Evolutionary conservation across 2,113 vertebrate species (phyloP), one percentile per base, ranked within the genome.

Genomic region (Nerophis lumbriciformis): DNA sequence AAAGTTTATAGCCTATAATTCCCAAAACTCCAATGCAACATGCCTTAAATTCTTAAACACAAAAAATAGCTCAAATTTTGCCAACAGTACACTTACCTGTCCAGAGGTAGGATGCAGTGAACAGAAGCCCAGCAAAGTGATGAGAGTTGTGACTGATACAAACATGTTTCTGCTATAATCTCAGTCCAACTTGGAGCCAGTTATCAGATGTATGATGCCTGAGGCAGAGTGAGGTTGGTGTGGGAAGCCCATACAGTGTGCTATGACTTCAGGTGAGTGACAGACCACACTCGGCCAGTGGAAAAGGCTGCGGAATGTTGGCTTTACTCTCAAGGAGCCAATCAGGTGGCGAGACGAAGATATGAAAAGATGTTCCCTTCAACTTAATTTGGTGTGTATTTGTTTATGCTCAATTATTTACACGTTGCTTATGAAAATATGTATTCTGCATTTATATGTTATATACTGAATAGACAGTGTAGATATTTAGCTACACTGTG

Each of bases 71-170:
- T 9, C n/a, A 57, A 8, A 39, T 16, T 39, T 42, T 42, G 8
- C 50, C 42, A 36, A 45, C 21, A 15, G 48, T 52, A 15, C 60
- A 78, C 90, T 81, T 84, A 91, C 90, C 88, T 91, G 88, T 73
- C 83, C 86, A 67, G 49, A 73, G 10, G 73, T 54, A 64, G 69
- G 53, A 62, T 65, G 68, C 6, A 85, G 61, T 8, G 53, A 80
- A 76, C 67, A 82, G 54, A 86, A 66, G 61, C 71, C 84, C 55
- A 87, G 9, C 39, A 88, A 65, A 55, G 68, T 69, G 69, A 83
- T 21, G 53, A 82, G 19, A 66, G 78, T 55, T n/a, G 57, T 63
- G 42, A 78, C 53, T 36, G 71, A 71, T 4, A 37, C 65, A 66
- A 78, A 69, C 90, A 90, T 90, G 52, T 75, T 87, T 87, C 66